Evolutionary conservation across 2,888 invertebrate species (phyloP), one percentile per base, ranked within the genome.

Genomic region (Camponotus fellah): DNA sequence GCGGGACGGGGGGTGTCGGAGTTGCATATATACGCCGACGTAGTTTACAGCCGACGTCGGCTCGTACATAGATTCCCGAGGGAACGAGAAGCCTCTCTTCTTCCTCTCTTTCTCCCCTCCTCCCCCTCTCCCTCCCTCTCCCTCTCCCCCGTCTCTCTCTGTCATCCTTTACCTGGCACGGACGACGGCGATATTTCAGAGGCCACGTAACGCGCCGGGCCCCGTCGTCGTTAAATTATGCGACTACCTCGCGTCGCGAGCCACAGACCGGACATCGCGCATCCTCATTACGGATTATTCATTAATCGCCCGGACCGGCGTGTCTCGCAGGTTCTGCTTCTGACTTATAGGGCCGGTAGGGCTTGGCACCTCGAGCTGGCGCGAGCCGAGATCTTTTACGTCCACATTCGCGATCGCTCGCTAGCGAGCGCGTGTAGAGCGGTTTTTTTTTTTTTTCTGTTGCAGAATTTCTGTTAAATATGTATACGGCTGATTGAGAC

Each of bases 281-380:
- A 91, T 94, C 91, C 93, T 93, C 92, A 93, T 94, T 93, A 93
- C 91, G 91, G 92, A 92, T 93, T 93, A 92, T 94, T 94, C 93
- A 94, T 94, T 93, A 93, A 94, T 93, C 91, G 92, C 49, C 49
- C 34, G 85, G 69, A 62, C 74, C 85, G 74, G 32, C 64, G 74
- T 82, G 86, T 75, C 82, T 84, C 69, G 86, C 86, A 82, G 72
- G 40, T 71, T 81, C 26, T 26, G 26, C 26, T 32, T 53, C 53
- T 88, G 85, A 89, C 84, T 89, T 89, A 89, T 85, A 89, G 89
- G 84, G 53, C 53, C 82, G 89, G 46, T 12, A 82, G 76, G 81
- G 40, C 89, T 86, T 26, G 86, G 82, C 88, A 89, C 89, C 79
- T 82, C 49, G 26, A 26, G 26, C 26, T 26, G 34, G 65, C 84